phyloP scores from a whole-genome alignment of 2,113 vertebrate genomes.

The Hyperopisus bebe region DNA sequence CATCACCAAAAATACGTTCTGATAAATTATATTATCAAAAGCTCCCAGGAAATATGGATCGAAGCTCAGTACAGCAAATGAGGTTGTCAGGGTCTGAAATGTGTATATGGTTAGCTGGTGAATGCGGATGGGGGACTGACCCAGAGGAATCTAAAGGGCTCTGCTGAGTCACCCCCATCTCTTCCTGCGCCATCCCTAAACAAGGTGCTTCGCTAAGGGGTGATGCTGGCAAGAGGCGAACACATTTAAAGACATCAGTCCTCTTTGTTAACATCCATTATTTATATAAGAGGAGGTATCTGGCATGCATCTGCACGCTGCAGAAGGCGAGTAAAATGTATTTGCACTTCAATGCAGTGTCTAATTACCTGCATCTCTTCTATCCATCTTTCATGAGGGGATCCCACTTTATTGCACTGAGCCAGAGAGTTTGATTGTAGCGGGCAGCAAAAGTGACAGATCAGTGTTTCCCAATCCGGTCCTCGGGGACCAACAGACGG shows the following conservation, averaged over 20 bases:
- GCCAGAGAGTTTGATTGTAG: too few relatives aligned
- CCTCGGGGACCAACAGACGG: background rate
- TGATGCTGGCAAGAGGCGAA: background rate
- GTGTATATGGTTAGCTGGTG: background rate
- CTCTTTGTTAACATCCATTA: conserved; percentile 6
- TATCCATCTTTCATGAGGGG: background rate
- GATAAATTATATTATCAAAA: background rate
- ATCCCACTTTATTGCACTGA: background rate
- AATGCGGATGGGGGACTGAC: background rate
- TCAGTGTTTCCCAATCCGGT: background rate
- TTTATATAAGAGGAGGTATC: background rate
- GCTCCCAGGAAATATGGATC: background rate
- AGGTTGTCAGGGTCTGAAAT: background rate
- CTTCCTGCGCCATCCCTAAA: background rate
- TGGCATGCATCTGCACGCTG: background rate
- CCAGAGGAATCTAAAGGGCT: background rate
- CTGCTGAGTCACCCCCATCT: background rate
- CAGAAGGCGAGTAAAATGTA: background rate
- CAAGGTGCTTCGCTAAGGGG: background rate
- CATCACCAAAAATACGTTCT: background rate
- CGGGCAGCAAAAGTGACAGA: background rate
- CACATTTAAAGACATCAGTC: background rate
- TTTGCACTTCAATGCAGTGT: conserved; percentile 8
- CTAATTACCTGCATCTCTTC: background rate
- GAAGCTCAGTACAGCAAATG: background rate